Conservation (phyloP, 2,888 invertebrate species). For the Petrolisthes manimaculis region DNA sequence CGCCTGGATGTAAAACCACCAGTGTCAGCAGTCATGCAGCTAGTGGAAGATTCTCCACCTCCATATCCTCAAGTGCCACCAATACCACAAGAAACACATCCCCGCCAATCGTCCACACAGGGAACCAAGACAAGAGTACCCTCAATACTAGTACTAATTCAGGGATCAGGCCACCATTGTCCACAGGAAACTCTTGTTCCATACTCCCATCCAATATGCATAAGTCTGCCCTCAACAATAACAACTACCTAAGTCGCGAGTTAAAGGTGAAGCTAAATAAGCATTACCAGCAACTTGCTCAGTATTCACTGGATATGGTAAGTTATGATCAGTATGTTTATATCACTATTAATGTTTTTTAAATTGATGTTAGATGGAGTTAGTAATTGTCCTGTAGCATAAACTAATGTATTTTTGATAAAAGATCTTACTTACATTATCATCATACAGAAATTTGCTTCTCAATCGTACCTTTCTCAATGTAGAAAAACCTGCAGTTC, state of each 20-base stretch:
- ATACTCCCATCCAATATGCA: constrained; percentile 27
- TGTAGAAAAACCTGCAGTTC: too few species aligned
- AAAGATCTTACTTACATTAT: too few species aligned
- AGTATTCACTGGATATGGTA: constrained; percentile 71
- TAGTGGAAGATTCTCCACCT: constrained; percentile 25
- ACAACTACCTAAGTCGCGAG: constrained; percentile 44
- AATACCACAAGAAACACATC: constrained; percentile 51
- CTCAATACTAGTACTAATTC: constrained; percentile 37
- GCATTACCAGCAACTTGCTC: constrained; percentile 68
- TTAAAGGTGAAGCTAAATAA: constrained; percentile 33
- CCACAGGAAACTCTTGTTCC: constrained; percentile 43
- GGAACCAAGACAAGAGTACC: constrained; percentile 40
- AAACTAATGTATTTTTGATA: too few species aligned
- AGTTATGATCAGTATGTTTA: constrained; percentile 31
- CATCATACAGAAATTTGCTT: too few species aligned
- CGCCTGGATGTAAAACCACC: constrained; percentile 30
- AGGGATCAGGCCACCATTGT: constrained; percentile 38
- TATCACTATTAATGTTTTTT: background rate
- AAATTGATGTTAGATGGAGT: too few species aligned
- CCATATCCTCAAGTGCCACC: constrained; percentile 36
- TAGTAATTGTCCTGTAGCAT: too few species aligned
- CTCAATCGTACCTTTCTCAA: too few species aligned
- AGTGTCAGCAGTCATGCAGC: constrained; percentile 14
- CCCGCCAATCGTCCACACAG: constrained; percentile 43
- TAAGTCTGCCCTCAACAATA: constrained; percentile 47